A percentile compares a stretch with the other conserved stretches of the same genome.
phyloP scores from a whole-genome alignment of 1,140 invertebrate species.

The Ganaspis sp. region DNA sequence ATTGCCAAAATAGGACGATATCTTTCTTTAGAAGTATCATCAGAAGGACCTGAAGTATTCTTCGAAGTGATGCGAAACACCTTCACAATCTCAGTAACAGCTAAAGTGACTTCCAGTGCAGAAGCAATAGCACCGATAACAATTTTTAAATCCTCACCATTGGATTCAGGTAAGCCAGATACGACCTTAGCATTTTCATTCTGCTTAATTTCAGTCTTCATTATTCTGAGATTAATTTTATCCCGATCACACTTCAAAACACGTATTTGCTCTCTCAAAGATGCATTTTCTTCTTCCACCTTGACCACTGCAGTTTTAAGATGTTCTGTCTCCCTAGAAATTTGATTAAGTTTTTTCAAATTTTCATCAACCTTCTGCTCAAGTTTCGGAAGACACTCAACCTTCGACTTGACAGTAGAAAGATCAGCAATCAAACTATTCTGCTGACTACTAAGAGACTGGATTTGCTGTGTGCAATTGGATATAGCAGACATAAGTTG shows the following conservation, averaged over 20 bases:
- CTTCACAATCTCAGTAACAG: no score
- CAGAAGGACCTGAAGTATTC: neutral
- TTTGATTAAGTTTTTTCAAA: neutral
- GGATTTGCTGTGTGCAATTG: neutral
- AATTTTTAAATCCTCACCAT: no score
- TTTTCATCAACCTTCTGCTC: neutral
- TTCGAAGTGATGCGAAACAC: neutral
- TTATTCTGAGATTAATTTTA: neutral
- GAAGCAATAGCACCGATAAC: no score
- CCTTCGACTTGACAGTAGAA: neutral
- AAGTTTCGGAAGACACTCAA: neutral
- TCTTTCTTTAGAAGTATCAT: no score
- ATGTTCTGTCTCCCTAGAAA: neutral
- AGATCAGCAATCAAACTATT: neutral
- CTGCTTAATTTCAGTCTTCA: neutral
- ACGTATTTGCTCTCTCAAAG: neutral
- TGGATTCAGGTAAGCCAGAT: no score
- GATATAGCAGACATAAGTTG: neutral
- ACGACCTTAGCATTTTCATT: neutral
- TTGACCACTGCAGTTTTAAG: neutral
- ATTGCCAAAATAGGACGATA: no score
- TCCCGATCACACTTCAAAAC: neutral
- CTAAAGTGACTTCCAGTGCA: no score
- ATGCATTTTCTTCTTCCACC: neutral
- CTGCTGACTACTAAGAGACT: neutral